Conservation (phyloP, 1,140 invertebrate genomes). For the Metopolophium dirhodum region DNA sequence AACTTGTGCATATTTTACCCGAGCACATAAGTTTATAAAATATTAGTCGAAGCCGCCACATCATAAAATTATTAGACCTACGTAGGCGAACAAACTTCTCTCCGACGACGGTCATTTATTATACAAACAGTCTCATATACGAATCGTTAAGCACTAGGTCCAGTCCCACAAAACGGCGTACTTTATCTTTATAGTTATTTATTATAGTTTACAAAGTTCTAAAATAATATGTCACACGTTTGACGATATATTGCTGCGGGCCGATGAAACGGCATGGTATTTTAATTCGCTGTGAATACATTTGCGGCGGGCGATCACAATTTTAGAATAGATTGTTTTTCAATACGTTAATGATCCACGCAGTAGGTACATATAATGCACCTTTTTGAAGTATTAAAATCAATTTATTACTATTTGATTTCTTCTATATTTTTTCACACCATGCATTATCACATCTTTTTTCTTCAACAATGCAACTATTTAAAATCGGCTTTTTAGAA, state of each 20-base stretch:
- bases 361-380: background rate
- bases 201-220: conserved; percentile 37
- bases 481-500: too few species aligned
- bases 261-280: background rate
- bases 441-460: background rate
- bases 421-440: background rate
- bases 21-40: conserved; percentile 25
- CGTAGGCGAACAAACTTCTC: conserved; percentile 44
- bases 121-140: conserved; percentile 23
- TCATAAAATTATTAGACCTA: conserved; percentile 45
- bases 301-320: background rate
- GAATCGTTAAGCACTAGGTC: conserved; percentile 45
- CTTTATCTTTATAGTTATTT: conserved; percentile 43
- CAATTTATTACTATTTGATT: background rate
- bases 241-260: background rate
- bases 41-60: background rate
- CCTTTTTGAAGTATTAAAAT: background rate
- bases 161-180: background rate
- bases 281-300: background rate
- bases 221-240: background rate
- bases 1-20: background rate
- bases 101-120: conserved; percentile 45
- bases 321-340: background rate
- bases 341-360: background rate
- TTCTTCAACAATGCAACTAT: too few species aligned